Evolutionary conservation across 2,888 invertebrate species (phyloP).

Genomic region (Diarsia rubi): DNA sequence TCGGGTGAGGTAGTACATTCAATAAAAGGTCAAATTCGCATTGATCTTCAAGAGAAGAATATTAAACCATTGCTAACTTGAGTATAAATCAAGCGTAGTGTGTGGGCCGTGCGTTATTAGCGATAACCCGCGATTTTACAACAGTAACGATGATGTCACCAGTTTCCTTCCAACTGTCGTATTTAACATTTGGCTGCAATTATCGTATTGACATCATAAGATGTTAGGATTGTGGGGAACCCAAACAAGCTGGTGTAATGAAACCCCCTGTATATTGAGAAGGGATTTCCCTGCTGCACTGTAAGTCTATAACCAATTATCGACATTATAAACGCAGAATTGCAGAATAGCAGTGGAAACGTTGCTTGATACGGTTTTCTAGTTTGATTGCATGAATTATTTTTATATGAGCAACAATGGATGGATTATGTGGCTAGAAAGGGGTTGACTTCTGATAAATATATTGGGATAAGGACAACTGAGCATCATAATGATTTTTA

Average conservation of each 20-base stretch:
- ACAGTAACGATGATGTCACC: constrained; percentile 54
- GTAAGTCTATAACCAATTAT: neutral
- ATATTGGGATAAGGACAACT: neutral
- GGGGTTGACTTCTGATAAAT: neutral
- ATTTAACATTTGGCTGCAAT: constrained; percentile 44
- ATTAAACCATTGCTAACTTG: constrained; percentile 60
- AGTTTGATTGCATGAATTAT: neutral
- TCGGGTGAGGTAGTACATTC: constrained; percentile 40
- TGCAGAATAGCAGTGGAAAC: neutral
- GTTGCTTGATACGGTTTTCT: neutral
- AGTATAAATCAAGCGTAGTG: constrained; percentile 56
- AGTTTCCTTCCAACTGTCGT: constrained; percentile 23
- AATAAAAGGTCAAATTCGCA: constrained; percentile 60
- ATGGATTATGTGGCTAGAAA: neutral
- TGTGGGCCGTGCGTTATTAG: constrained; percentile 60
- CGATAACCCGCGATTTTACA: constrained; percentile 62
- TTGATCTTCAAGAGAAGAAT: constrained; percentile 50
- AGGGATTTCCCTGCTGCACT: neutral
- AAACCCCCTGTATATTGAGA: neutral
- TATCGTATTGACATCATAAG: constrained; percentile 30
- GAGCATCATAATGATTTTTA: neutral
- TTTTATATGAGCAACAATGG: neutral
- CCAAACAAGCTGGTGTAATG: neutral
- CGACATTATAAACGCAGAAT: neutral
- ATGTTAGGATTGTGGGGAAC: constrained; percentile 1